A percentile compares a stretch with the other conserved stretches of the same genome.
Conservation (phyloP, 2,113 vertebrate species). For the Gymnarchus niloticus region DNA sequence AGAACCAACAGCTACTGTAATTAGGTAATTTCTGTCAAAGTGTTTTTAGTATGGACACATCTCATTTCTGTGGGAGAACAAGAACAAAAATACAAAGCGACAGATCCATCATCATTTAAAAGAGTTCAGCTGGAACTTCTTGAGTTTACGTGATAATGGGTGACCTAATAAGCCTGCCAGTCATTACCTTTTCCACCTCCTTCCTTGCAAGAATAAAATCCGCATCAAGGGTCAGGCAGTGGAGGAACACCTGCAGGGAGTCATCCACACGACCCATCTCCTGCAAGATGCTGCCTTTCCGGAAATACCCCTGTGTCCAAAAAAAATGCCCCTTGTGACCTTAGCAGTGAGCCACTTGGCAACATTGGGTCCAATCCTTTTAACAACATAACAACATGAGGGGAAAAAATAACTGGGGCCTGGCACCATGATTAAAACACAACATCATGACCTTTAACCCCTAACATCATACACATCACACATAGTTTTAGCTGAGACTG, state of each 20-base stretch:
- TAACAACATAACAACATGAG: background rate
- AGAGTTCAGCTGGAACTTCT: too few relatives aligned
- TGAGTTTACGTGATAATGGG: background rate
- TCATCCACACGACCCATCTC: slow-evolving; percentile 79
- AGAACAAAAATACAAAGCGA: background rate
- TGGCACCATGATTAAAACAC: background rate
- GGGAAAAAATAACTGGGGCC: background rate
- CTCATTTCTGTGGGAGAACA: background rate
- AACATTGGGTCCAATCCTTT: background rate
- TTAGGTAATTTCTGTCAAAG: background rate
- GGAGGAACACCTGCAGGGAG: slow-evolving; percentile 82
- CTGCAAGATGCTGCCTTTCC: slow-evolving; percentile 78
- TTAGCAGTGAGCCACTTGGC: background rate
- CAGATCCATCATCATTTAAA: background rate
- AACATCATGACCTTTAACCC: background rate
- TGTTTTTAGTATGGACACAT: background rate
- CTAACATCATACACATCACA: background rate
- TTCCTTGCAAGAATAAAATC: slow-evolving; percentile 79
- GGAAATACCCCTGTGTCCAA: slow-evolving; percentile 71
- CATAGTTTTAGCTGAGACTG: background rate
- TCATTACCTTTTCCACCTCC: slow-evolving; percentile 78
- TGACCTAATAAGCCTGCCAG: background rate
- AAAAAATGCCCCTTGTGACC: background rate
- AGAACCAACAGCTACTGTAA: too few relatives aligned
- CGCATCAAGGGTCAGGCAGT: slow-evolving; percentile 82